phyloP scores from a whole-genome alignment of 2,113 vertebrate species.

The Rhinopomastus cyanomelas region DNA sequence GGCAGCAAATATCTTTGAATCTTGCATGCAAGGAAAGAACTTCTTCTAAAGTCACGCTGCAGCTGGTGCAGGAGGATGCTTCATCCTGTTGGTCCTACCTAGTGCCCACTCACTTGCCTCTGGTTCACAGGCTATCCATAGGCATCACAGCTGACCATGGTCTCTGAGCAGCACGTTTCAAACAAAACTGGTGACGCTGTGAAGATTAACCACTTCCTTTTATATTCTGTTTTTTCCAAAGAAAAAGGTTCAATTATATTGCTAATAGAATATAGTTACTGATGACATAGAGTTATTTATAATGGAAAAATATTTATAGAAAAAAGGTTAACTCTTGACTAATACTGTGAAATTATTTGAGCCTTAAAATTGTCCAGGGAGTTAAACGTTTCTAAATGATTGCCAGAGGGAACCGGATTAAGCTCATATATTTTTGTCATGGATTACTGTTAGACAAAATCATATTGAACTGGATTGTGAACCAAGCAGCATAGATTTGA shows the following conservation, averaged over 20 bases:
- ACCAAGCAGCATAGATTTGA: not conserved
- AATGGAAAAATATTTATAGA: not conserved
- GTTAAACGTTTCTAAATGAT: not conserved
- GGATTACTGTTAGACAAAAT: conserved; percentile 46
- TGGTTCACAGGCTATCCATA: not conserved
- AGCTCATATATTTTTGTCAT: conserved; percentile 21
- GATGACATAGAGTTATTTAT: not conserved
- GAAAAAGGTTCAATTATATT: not conserved
- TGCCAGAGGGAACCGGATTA: not conserved
- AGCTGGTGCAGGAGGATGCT: not conserved
- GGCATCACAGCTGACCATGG: not conserved
- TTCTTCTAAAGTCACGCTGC: not conserved
- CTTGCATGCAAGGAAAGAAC: not conserved
- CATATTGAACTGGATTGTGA: not conserved
- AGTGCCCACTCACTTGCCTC: fast-evolving
- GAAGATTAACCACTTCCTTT: not conserved
- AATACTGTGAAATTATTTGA: not conserved
- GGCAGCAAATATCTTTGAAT: not conserved
- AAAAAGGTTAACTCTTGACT: not conserved
- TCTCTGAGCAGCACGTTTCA: fast-evolving
- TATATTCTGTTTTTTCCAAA: not conserved
- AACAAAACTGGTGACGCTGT: not conserved
- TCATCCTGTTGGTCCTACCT: fast-evolving
- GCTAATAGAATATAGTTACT: not conserved
- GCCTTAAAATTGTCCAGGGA: not conserved